Evolutionary conservation across 2,888 invertebrate species (phyloP), one percentile per base, ranked within the genome.

Genomic region (Ochropacha duplaris): DNA sequence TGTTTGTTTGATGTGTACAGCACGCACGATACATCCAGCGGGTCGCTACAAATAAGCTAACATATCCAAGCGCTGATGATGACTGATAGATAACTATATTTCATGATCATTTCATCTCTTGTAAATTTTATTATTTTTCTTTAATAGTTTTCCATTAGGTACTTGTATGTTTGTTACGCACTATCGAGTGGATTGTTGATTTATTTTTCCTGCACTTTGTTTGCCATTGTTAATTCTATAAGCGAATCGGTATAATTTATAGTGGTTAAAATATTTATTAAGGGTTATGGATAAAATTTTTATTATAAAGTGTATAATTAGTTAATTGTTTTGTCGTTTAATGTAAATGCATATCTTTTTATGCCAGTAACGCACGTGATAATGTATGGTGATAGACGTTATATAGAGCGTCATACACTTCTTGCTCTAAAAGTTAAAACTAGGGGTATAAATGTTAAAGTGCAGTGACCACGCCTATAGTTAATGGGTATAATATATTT

Each of bases 311-410:
- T 74, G 70, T 74, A 68, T 77, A 72, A 66, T 66, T 75, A 78
- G 77, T 71, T 75, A 76, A 68, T 69, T 69, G 77, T 83, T 84
- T 83, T 80, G 76, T 83, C 78, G 71, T 83, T 80, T 79, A 83
- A 83, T 77, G 77, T 86, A 84, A 79, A 86, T 77, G 87, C 88
- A 90, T 90, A 88, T 88, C 80, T 83, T 88, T 79, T 83, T 84
- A 87, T 87, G 89, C 85, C 86, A 86, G 87, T 87, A 90, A 89
- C 83, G 86, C 88, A 89, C 89, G 90, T 90, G 90, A 90, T 89
- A 83, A 84, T 87, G 83, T 87, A 85, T 83, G 87, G 89, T 90
- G 89, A 90, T 90, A 88, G 82, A 81, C 67, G 72, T 86, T 75
- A 76, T 72, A 72, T 70, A 69, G 68, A 65, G 57, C 66, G 69